These are phyloP conservation scores for Diplolepis rosae DNA, from an alignment of 2,888 invertebrate genomes.

Conservation along the genomic window DNA sequence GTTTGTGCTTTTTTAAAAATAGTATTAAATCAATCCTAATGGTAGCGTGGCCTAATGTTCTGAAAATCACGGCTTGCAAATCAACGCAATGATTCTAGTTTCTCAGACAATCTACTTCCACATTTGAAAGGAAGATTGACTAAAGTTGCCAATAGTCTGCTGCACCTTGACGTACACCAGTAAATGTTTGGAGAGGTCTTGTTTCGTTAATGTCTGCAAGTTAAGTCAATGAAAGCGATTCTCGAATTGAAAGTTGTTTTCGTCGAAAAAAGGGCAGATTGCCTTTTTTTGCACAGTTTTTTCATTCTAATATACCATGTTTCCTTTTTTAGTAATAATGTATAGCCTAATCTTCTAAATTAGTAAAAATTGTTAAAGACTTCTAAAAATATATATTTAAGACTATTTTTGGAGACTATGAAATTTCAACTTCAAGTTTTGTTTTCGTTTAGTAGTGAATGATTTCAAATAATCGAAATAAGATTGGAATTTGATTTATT, in stretches of 20 bases:
- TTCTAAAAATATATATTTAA: too few relatives aligned
- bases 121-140: slow-evolving; percentile 3
- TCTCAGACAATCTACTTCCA: not conserved
- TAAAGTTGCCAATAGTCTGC: not conserved
- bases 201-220: not conserved
- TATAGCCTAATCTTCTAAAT: not conserved
- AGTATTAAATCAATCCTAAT: too few relatives aligned
- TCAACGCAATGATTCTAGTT: not conserved
- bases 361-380: not conserved
- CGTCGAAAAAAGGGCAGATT: not conserved
- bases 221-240: not conserved
- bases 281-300: not conserved
- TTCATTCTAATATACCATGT: not conserved
- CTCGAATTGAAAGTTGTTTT: not conserved
- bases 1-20: too few relatives aligned
- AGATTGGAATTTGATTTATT: too few relatives aligned
- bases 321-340: not conserved
- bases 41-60: not conserved
- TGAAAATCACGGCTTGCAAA: not conserved
- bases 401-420: too few relatives aligned
- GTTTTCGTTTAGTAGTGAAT: too few relatives aligned
- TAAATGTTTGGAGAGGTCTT: not conserved
- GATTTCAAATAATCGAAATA: too few relatives aligned
- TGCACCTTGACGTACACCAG: not conserved
- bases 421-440: too few relatives aligned